Conservation (phyloP, 2,113 vertebrate species). For the Boleophthalmus pectinirostris region DNA sequence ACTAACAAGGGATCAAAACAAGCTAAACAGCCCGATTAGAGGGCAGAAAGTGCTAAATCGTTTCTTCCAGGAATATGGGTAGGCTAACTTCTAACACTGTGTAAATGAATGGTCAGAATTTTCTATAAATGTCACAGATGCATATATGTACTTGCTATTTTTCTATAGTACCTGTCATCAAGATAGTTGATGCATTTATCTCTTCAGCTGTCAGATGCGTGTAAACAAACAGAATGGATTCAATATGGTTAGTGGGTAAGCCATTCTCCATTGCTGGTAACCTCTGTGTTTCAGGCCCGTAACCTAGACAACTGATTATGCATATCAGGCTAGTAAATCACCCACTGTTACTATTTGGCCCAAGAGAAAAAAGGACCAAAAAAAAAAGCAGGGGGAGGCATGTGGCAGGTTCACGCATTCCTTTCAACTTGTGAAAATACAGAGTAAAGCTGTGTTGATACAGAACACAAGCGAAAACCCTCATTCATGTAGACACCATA, state of each 20-base stretch:
- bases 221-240: constrained; percentile 49
- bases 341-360: constrained; percentile 45
- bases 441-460: constrained; percentile 45
- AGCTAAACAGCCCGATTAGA: background rate
- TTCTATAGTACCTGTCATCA: background rate
- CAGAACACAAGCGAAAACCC: constrained; percentile 50
- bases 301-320: constrained; percentile 56
- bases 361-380: constrained; percentile 26
- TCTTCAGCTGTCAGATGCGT: constrained; percentile 30
- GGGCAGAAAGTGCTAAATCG: background rate
- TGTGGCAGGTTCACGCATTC: constrained; percentile 48
- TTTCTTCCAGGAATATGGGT: background rate
- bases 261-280: constrained; percentile 33
- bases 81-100: background rate
- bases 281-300: constrained; percentile 41
- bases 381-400: constrained; percentile 13
- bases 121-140: background rate
- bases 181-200: constrained; percentile 3
- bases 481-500: constrained; percentile 26
- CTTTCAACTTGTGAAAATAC: constrained; percentile 49
- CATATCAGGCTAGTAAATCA: constrained; percentile 63
- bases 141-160: background rate
- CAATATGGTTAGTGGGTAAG: constrained; percentile 22
- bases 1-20: background rate
- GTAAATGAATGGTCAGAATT: too few species aligned